Conservation (phyloP, 2,797 vertebrate genomes). For the Chanos chanos region DNA sequence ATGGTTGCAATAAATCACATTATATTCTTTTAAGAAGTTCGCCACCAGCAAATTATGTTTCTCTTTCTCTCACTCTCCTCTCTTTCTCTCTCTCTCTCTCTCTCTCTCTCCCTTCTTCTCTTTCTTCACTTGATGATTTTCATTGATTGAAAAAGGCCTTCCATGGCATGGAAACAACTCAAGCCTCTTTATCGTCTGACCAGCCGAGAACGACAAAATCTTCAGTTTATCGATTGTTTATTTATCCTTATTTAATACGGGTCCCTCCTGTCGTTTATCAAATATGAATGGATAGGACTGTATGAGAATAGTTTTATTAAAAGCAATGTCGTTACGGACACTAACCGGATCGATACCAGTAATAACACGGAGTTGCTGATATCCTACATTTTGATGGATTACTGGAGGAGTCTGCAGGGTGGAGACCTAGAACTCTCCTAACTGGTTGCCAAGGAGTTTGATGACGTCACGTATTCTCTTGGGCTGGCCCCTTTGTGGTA, state of each 20-base stretch:
- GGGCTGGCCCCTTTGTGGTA: too few species aligned
- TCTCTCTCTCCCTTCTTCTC: not conserved
- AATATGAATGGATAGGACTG: not conserved
- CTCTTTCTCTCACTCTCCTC: conserved; percentile 1
- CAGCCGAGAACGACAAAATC: not conserved
- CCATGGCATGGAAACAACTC: not conserved
- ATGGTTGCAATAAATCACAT: conserved; percentile 49
- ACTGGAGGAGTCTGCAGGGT: too few species aligned
- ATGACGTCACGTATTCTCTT: too few species aligned
- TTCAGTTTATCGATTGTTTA: conserved; percentile 8
- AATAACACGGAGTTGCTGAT: too few species aligned
- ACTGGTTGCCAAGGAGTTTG: too few species aligned
- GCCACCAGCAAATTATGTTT: conserved; percentile 21
- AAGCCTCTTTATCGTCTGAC: not conserved
- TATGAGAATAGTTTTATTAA: conserved; percentile 23
- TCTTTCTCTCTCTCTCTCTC: conserved; percentile 1
- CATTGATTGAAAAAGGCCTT: conserved; percentile 11
- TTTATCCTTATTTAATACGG: conserved; percentile 4
- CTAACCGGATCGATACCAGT: conserved; percentile 6
- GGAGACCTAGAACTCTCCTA: too few species aligned
- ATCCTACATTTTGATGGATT: too few species aligned
- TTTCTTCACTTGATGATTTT: not conserved
- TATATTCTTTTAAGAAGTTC: conserved; percentile 25
- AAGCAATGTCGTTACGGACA: conserved; percentile 45
- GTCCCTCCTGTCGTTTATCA: too few species aligned